Percentiles rank a stretch among this genome's conserved stretches.
phyloP scores from a whole-genome alignment of 2,888 invertebrate genomes.

The Heteromyza rotundicornis region DNA sequence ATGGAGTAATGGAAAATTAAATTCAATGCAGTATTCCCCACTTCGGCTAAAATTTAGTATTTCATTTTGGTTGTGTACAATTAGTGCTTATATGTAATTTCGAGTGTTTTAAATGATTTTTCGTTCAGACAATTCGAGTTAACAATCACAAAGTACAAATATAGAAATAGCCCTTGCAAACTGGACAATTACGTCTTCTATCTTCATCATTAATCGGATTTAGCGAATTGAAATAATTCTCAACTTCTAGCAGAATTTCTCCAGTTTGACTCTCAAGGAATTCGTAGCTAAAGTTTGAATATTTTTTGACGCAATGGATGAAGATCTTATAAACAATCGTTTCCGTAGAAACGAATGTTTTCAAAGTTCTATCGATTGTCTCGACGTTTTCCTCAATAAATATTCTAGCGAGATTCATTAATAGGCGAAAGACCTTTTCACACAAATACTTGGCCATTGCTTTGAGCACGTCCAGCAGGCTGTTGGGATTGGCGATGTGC shows the following conservation, averaged over 20 bases:
- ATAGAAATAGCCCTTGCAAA: slow-evolving; percentile 28
- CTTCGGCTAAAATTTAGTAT: too few relatives aligned
- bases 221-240: slow-evolving; percentile 29
- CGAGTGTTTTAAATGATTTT: too few relatives aligned
- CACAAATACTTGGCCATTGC: slow-evolving; percentile 39
- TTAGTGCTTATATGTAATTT: too few relatives aligned
- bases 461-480: slow-evolving; percentile 43
- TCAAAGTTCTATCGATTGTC: slow-evolving; percentile 36
- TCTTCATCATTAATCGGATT: slow-evolving; percentile 19
- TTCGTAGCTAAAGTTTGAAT: slow-evolving; percentile 34
- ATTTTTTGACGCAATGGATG: slow-evolving; percentile 40
- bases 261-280: slow-evolving; percentile 31
- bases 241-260: slow-evolving; percentile 28
- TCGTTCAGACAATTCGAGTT: too few relatives aligned
- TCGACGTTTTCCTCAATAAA: slow-evolving; percentile 45
- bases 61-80: too few relatives aligned
- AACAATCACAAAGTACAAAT: slow-evolving; percentile 16
- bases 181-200: slow-evolving; percentile 20
- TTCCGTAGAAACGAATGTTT: slow-evolving; percentile 48
- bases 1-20: too few relatives aligned
- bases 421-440: slow-evolving; percentile 32
- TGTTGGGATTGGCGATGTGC: slow-evolving; percentile 41
- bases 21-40: too few relatives aligned
- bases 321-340: slow-evolving; percentile 46
- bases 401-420: slow-evolving; percentile 40